Conservation (phyloP, 2,888 invertebrate genomes). For the Lomographa bimaculata region DNA sequence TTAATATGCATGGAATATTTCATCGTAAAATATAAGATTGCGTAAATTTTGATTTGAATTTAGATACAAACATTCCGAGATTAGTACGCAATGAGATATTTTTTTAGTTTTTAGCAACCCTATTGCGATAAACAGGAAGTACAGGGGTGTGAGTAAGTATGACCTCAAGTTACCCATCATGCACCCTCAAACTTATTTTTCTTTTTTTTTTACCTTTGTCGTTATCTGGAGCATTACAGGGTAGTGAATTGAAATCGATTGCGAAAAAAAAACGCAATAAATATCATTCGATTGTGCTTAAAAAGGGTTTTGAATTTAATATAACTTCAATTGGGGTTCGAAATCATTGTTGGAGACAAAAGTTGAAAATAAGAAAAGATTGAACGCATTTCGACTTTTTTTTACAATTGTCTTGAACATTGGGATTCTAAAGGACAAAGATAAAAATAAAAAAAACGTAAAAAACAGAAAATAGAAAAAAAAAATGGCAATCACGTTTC, state of each 20-base stretch:
- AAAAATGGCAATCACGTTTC: constrained; percentile 29
- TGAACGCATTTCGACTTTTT: constrained; percentile 48
- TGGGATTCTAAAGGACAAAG: constrained; percentile 15
- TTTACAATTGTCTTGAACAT: constrained; percentile 43
- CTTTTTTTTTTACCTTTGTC: constrained; percentile 49
- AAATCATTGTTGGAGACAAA: constrained; percentile 48
- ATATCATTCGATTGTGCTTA: constrained; percentile 80
- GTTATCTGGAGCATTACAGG: constrained; percentile 73
- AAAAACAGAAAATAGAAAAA: constrained; percentile 3
- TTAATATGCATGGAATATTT: constrained; percentile 28
- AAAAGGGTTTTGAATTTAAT: constrained; percentile 80
- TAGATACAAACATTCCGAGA: not conserved
- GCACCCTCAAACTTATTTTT: constrained; percentile 61
- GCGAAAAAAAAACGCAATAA: constrained; percentile 75
- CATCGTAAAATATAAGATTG: constrained; percentile 31
- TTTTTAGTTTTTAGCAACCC: constrained; percentile 48
- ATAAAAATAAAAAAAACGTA: constrained; percentile 1
- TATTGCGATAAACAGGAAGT: constrained; percentile 63
- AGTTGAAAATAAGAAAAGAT: constrained; percentile 48
- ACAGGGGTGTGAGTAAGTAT: constrained; percentile 79
- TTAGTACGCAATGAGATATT: not conserved
- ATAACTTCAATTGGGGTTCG: constrained; percentile 68
- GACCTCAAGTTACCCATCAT: constrained; percentile 81
- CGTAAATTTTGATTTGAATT: constrained; percentile 18
- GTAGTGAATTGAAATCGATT: constrained; percentile 56